Base-by-base conservation (phyloP, 2,888 invertebrate genomes). In the Nephrocerus scutellatus region DNA sequence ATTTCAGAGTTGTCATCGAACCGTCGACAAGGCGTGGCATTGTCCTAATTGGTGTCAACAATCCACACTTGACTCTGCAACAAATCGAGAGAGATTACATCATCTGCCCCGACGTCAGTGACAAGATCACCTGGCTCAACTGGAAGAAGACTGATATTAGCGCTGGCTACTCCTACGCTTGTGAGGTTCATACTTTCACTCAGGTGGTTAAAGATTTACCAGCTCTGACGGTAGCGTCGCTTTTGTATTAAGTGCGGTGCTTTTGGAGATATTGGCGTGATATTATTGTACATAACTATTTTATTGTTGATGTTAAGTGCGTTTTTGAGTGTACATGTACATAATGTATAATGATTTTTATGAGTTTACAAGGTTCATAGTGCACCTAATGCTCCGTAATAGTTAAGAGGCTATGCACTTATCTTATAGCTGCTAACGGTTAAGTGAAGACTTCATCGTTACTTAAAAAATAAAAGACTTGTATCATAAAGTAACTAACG, bases 1-100 rank as follows among this genome's bases (percentile, higher is more conserved):
- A 68, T 44, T 80, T 75, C 72, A 77, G 77, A 52, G 68, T 76
- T 2, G 60, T 77, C 8, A 72, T 75, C 45, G 71, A 77, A 38
- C 66, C 70, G 3, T 43, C 44, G 1, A 62, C 56, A 1, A 51
- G 66, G 18, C 57, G 62, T 12, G 78, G 74, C 3, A 63, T 75
- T 15, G 78, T 72, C 8, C 67, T 80, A 28, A 50, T 78, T 10
- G 73, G 73, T 6, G 60, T 60, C 0, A 65, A 65, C 39, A 63
- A 65, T 47, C 61, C 62, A 0, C 54, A 63, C 40, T 32, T 56
- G 39, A 54, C 55, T 4, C 37, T 59, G 5, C 52, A 42, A 3
- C 51, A 62, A 39, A 62, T 65, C 26, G 39, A 56, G 16, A 49
- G 51, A 1, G 55, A 63, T 23, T 63, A 63, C 10, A 43, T 63